phyloP scores from a whole-genome alignment of 2,888 invertebrate genomes.

The Drosophila pseudotalamancana region DNA sequence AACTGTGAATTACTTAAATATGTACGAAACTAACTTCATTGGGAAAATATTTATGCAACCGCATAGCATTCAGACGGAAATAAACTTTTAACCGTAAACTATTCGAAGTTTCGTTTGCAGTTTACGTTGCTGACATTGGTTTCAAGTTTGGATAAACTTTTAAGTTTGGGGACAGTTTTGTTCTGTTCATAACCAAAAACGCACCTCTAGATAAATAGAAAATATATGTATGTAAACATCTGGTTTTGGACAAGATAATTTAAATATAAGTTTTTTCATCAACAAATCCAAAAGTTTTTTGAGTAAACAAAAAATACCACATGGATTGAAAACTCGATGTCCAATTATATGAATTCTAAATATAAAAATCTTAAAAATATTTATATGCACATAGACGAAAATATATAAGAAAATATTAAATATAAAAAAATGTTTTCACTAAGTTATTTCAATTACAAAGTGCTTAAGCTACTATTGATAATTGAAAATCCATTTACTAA shows the following conservation, averaged over 20 bases:
- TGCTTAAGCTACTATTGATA: background rate
- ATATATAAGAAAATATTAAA: too few relatives aligned
- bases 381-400: background rate
- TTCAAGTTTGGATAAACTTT: conserved; percentile 18
- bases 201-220: background rate
- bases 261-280: conserved; percentile 7
- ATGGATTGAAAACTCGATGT: background rate
- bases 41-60: conserved; percentile 12
- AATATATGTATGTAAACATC: conserved; percentile 6
- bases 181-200: conserved; percentile 7
- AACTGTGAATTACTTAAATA: background rate
- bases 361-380: too few relatives aligned
- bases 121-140: conserved; percentile 7
- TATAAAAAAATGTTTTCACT: too few relatives aligned
- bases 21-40: background rate
- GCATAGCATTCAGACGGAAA: conserved; percentile 3
- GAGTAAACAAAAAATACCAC: background rate
- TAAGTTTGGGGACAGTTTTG: conserved; percentile 9
- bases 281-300: background rate
- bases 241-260: background rate
- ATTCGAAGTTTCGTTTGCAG: conserved; percentile 9
- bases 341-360: background rate
- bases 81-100: conserved; percentile 22
- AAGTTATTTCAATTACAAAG: too few relatives aligned
- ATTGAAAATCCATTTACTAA: background rate